A percentile compares a stretch with the other conserved stretches of the same genome.
Evolutionary conservation across 2,113 vertebrate genomes (phyloP).

Genomic region (Aegithalos caudatus): DNA sequence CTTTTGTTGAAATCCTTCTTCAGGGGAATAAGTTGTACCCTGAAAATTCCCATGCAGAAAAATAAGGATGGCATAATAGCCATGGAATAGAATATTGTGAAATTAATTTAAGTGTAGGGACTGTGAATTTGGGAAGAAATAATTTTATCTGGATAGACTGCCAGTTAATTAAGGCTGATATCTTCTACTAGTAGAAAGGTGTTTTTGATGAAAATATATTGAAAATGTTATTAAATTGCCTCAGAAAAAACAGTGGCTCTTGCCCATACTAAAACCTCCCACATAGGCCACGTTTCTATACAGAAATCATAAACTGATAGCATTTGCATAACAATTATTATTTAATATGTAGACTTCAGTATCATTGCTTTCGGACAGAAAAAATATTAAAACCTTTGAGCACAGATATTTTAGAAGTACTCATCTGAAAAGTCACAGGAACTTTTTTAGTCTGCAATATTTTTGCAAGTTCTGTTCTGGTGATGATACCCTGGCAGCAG

Average conservation of each 20-base stretch:
- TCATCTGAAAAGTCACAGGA: not conserved
- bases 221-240: conserved; percentile 26
- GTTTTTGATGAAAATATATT: not conserved
- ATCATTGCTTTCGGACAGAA: not conserved
- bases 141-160: not conserved
- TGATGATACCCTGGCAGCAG: not conserved
- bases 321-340: conserved; percentile 3
- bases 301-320: not conserved
- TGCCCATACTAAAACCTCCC: not conserved
- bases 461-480: not conserved
- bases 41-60: not conserved
- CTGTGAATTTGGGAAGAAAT: not conserved
- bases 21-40: not conserved
- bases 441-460: not conserved
- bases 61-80: not conserved
- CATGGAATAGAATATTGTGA: not conserved
- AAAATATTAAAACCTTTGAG: not conserved
- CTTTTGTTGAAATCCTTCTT: not conserved
- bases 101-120: not conserved
- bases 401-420: not conserved
- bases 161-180: conserved; percentile 26
- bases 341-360: not conserved
- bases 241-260: not conserved
- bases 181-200: not conserved
- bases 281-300: not conserved